These are phyloP conservation scores for Zoanthus sansibaricus DNA, from an alignment of 92 coral and sea anemone genomes.

Conservation along the genomic window DNA sequence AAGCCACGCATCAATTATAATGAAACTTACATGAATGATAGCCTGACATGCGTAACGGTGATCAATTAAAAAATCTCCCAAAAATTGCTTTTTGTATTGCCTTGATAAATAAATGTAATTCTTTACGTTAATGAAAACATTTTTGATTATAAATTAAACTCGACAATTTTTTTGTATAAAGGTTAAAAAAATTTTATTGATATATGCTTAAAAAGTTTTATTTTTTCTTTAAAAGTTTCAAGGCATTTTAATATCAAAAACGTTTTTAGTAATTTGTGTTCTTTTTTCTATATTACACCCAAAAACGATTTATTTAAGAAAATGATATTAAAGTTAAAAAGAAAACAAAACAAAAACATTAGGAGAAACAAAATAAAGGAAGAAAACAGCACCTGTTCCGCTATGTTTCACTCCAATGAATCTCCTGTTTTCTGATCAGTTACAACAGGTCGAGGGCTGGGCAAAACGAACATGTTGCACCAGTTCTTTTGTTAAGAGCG, in stretches of 20 bases:
- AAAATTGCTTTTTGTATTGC: too few relatives aligned
- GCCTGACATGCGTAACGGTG: too few relatives aligned
- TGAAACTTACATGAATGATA: too few relatives aligned
- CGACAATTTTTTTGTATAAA: too few relatives aligned
- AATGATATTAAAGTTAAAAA: not conserved
- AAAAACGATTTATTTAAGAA: not conserved
- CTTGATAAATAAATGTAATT: too few relatives aligned
- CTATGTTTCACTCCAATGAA: slow-evolving; percentile 13
- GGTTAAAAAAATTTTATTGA: too few relatives aligned
- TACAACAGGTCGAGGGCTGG: slow-evolving; percentile 18
- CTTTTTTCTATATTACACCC: not conserved
- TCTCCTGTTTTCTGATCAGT: not conserved
- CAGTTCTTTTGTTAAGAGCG: not conserved
- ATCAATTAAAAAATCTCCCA: too few relatives aligned
- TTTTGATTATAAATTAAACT: too few relatives aligned
- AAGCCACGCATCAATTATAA: too few relatives aligned
- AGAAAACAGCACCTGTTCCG: slow-evolving; percentile 21
- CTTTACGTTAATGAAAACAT: too few relatives aligned
- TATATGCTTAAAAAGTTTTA: too few relatives aligned
- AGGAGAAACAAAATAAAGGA: not conserved
- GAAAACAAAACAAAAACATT: not conserved
- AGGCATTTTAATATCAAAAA: not conserved
- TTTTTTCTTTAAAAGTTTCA: too few relatives aligned
- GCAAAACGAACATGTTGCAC: not conserved
- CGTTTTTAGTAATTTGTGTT: not conserved